Evolutionary conservation across 2,888 invertebrate species (phyloP).

Genomic region (Tuberolachnus salignus): DNA sequence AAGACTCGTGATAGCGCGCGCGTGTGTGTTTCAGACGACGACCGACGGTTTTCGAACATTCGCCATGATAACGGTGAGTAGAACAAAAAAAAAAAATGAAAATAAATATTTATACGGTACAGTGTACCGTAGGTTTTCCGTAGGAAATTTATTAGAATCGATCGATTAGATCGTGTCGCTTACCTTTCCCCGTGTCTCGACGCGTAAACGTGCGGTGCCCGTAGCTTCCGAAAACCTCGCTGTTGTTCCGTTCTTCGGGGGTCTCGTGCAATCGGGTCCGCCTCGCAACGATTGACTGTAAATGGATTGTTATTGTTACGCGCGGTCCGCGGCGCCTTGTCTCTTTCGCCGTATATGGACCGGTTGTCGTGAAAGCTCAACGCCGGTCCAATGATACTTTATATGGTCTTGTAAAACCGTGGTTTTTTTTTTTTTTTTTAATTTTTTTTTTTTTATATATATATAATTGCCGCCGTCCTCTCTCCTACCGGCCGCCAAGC

Average conservation of each 20-base stretch:
- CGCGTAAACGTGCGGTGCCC: too few relatives aligned
- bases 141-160: background rate
- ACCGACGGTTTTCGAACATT: background rate
- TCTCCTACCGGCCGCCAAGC: background rate
- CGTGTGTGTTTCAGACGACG: background rate
- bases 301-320: background rate
- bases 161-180: too few relatives aligned
- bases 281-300: background rate
- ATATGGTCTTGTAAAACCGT: conserved; percentile 25
- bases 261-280: background rate
- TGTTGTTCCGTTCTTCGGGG: background rate
- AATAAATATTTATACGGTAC: too few relatives aligned
- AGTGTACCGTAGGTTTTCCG: too few relatives aligned
- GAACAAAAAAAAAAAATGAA: background rate
- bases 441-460: too few relatives aligned
- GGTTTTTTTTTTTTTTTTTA: too few relatives aligned
- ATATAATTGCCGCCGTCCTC: background rate
- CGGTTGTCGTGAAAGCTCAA: conserved; percentile 25
- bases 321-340: too few relatives aligned
- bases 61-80: conserved; percentile 53
- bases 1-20: background rate
- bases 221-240: too few relatives aligned
- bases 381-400: background rate
- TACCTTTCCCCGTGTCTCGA: too few relatives aligned
- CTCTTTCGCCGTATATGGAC: conserved; percentile 16